A percentile compares a stretch with the other conserved stretches of the same genome.
phyloP scores from a whole-genome alignment of 2,797 vertebrate species.

The Rhinoraja longicauda region DNA sequence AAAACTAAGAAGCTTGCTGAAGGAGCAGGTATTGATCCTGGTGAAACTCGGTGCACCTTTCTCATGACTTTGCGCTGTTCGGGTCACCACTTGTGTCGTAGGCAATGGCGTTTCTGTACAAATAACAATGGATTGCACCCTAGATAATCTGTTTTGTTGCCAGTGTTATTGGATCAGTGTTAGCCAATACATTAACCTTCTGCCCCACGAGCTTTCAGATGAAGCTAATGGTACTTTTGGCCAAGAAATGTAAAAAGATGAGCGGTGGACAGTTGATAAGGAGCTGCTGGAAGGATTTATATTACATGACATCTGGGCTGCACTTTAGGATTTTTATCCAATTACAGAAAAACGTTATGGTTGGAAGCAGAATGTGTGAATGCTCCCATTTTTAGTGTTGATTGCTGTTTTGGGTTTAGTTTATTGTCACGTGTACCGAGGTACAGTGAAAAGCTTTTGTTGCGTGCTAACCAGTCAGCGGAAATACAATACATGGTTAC shows the following conservation, averaged over 20 bases:
- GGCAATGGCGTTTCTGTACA: neutral
- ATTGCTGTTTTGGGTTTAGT: neutral
- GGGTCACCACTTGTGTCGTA: neutral
- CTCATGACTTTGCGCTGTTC: neutral
- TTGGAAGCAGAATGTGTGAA: neutral
- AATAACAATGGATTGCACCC: neutral
- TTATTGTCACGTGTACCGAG: too few species aligned
- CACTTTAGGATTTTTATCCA: neutral
- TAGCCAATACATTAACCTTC: neutral
- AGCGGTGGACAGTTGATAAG: neutral
- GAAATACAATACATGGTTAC: too few species aligned
- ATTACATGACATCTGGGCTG: neutral
- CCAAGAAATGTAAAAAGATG: neutral
- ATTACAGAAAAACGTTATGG: neutral
- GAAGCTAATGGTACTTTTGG: neutral
- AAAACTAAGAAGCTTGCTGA: neutral
- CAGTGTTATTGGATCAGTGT: neutral
- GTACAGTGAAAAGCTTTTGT: too few species aligned
- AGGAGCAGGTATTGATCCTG: neutral
- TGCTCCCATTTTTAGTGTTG: neutral
- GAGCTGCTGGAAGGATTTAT: neutral
- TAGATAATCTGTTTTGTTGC: neutral
- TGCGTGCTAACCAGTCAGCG: too few species aligned
- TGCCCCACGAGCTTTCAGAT: neutral
- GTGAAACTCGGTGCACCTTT: neutral